These are phyloP conservation scores for Blastomussa wellsi DNA, from an alignment of 92 coral and sea anemone species.

Conservation along the genomic window DNA sequence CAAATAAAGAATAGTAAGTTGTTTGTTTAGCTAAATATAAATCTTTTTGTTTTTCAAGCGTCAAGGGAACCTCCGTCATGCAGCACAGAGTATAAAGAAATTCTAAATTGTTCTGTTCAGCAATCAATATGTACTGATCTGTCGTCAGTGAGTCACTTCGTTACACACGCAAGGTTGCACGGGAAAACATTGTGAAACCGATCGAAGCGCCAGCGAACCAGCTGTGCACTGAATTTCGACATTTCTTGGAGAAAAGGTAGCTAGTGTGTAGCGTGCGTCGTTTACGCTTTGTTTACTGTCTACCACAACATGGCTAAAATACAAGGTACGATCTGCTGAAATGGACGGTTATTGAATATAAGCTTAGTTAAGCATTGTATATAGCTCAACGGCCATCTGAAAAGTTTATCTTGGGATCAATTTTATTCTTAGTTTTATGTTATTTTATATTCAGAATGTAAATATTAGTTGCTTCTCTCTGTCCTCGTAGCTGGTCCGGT, in stretches of 20 bases:
- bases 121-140: too few relatives aligned
- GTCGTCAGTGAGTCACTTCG: background rate
- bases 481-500: slow-evolving; percentile 79
- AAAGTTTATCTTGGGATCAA: too few relatives aligned
- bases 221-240: background rate
- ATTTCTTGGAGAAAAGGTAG: background rate
- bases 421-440: background rate
- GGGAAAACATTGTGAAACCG: slow-evolving; percentile 32
- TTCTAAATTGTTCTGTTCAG: background rate
- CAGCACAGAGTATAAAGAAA: background rate
- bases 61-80: slow-evolving; percentile 12
- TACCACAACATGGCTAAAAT: slow-evolving; percentile 32
- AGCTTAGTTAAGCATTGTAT: too few relatives aligned
- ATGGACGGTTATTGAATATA: background rate
- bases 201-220: too few relatives aligned
- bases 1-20: too few relatives aligned
- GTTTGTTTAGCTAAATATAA: too few relatives aligned
- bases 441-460: background rate
- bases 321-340: slow-evolving; percentile 19
- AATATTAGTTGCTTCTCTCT: background rate
- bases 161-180: slow-evolving; percentile 28
- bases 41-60: too few relatives aligned
- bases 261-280: background rate
- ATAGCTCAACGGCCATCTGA: background rate
- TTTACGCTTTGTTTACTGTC: background rate